Base-by-base conservation (phyloP, 1,140 invertebrate genomes). In the Mizuhopecten yessoensis region DNA sequence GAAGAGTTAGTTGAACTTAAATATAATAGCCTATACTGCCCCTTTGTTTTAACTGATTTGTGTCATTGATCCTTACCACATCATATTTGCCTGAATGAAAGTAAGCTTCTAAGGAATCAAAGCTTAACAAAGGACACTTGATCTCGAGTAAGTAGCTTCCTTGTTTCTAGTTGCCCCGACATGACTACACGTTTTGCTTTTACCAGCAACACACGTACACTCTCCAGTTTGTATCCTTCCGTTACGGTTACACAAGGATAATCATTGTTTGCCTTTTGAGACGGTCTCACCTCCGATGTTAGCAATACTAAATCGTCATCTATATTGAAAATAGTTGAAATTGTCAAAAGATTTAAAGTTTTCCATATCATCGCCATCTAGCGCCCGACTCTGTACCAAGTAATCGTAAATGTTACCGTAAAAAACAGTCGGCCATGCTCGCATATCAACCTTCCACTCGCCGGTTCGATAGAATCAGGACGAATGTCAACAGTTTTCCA, bases 401-500 rank as follows among this genome's bases (percentile, higher is more conserved):
- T 89, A 89, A 86, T 89, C 89, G 42, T 91, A 91, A 87, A 89
- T 75, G 34, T 91, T 88, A 15, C 90, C 90, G 33, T 91, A 91
- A 75, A 36, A 45, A 0, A 91, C 34, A 29, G 86, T 34, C 23
- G 90, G 90, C 90, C 88, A 91, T 29, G 87, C 42, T 57, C 88
- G 57, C 34, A 91, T 91, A 89, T 91, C 75, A 34, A 89, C 90
- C 7, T 39, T 87, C 90, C 90, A 91, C 39, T 89, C 89, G 15
- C 20, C 13, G 45, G 2, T 11, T 57, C 20, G 3, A 57, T 3
- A 3, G 23, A 57, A 15, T 57, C 45, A 11, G 45, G 45, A 57
- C 45, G 45, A 57, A 57, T 20, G 45, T 57, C 45, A 23, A 17
- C 45, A 13, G 7, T 20, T 57, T 57, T 57, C 45, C 13, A 57